Conservation (phyloP, 2,113 vertebrate genomes). For the Gnathonemus echidnorhynchus region DNA sequence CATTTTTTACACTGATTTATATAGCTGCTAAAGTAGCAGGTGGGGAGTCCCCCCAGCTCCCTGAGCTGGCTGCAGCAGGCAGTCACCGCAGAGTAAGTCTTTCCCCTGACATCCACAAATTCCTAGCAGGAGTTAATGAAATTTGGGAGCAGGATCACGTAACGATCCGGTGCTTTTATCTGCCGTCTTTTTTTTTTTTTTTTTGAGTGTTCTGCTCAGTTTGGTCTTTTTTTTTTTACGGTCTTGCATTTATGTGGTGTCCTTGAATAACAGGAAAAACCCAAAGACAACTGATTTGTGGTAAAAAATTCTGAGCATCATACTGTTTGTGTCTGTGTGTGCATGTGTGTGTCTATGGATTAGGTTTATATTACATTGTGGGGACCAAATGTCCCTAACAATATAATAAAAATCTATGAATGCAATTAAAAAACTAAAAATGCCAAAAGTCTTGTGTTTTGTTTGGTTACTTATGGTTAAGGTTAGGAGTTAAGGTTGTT, state of each 20-base stretch:
- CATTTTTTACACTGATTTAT: background rate
- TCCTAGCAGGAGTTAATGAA: background rate
- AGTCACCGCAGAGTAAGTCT: background rate
- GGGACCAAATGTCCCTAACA: too few relatives aligned
- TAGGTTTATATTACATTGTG: too few relatives aligned
- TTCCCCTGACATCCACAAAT: background rate
- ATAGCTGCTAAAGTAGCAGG: background rate
- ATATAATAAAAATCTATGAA: too few relatives aligned
- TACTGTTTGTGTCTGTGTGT: background rate
- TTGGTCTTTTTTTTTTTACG: background rate
- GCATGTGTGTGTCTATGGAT: background rate
- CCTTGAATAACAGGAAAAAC: background rate
- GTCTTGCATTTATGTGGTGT: slow-evolving; percentile 4
- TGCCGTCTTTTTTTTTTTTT: background rate
- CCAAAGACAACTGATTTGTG: background rate
- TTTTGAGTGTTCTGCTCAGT: background rate
- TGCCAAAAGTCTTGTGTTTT: too few relatives aligned
- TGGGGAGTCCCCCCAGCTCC: too few relatives aligned
- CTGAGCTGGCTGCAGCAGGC: background rate
- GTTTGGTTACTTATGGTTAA: too few relatives aligned
- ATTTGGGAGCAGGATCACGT: background rate
- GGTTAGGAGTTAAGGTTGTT: too few relatives aligned
- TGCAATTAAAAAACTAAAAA: too few relatives aligned
- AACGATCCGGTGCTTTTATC: background rate
- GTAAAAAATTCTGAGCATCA: background rate